Conservation (phyloP, 2,113 vertebrate species). For the Pseudonaja textilis region DNA sequence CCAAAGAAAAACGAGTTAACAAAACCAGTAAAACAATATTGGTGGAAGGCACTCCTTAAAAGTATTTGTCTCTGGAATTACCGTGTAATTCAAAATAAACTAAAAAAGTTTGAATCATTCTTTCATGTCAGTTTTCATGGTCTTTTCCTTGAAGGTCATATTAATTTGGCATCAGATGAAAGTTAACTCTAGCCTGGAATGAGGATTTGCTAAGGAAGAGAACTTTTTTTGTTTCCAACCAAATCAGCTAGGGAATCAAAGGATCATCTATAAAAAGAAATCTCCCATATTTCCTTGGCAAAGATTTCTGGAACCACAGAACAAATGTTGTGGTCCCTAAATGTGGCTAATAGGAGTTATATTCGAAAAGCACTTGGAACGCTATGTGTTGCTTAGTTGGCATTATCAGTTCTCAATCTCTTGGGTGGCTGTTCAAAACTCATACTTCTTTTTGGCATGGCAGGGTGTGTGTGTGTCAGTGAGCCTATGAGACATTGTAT, state of each 20-base stretch:
- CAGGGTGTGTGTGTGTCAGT: neutral
- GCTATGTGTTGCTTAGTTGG: neutral
- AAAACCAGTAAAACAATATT: neutral
- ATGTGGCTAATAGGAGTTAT: neutral
- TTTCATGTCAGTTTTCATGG: neutral
- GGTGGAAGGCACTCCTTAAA: neutral
- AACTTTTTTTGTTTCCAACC: neutral
- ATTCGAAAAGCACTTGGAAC: neutral
- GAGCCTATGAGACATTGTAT: neutral
- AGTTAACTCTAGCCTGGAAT: neutral
- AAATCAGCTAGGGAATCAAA: neutral
- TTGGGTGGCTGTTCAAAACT: neutral
- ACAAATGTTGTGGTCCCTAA: neutral
- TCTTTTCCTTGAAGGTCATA: neutral
- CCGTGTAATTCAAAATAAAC: neutral
- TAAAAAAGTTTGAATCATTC: neutral
- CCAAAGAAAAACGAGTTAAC: neutral
- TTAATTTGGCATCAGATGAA: neutral
- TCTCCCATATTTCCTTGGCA: neutral
- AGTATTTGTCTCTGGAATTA: neutral
- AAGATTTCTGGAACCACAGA: neutral
- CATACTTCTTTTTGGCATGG: neutral
- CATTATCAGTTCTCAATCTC: neutral
- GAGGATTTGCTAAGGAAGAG: neutral
- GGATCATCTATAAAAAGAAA: neutral